Conservation (phyloP, 2,113 vertebrate species). For the Bufo bufo region DNA sequence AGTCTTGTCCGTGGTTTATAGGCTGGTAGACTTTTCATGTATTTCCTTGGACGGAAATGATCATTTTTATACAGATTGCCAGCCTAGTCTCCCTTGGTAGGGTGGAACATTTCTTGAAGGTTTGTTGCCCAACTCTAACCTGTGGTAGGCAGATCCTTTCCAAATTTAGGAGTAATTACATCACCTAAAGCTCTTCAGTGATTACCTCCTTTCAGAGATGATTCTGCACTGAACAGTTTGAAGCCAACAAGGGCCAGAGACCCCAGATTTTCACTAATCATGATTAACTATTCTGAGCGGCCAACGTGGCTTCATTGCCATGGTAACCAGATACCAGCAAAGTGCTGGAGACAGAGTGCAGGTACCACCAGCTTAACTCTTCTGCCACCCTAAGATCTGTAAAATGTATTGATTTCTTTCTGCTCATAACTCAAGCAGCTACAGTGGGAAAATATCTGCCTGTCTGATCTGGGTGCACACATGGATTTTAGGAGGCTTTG, state of each 20-base stretch:
- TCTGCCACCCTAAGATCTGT: neutral
- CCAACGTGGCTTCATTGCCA: slow-evolving; percentile 73
- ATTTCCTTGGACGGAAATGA: too few species aligned
- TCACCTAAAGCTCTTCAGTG: slow-evolving; percentile 11
- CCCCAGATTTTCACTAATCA: slow-evolving; percentile 64
- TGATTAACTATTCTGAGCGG: slow-evolving; percentile 64
- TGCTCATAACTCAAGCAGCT: neutral
- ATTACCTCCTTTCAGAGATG: slow-evolving; percentile 3
- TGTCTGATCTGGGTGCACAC: neutral
- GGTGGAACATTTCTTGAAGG: neutral
- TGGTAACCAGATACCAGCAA: slow-evolving; percentile 72
- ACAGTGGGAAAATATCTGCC: neutral
- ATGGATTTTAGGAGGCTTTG: neutral
- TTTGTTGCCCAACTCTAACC: neutral
- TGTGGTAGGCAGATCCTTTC: neutral
- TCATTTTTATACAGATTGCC: neutral
- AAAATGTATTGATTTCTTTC: neutral
- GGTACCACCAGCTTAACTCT: slow-evolving; percentile 67
- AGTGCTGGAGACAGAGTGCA: slow-evolving; percentile 74
- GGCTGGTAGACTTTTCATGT: neutral
- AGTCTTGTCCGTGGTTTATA: neutral
- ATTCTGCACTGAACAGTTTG: slow-evolving; percentile 52
- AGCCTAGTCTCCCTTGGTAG: neutral
- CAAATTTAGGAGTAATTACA: slow-evolving; percentile 44
- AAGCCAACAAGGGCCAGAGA: slow-evolving; percentile 64